These are phyloP conservation scores for Sylvilagus bachmani DNA, from an alignment of 2,113 vertebrate genomes.

Conservation along the genomic window DNA sequence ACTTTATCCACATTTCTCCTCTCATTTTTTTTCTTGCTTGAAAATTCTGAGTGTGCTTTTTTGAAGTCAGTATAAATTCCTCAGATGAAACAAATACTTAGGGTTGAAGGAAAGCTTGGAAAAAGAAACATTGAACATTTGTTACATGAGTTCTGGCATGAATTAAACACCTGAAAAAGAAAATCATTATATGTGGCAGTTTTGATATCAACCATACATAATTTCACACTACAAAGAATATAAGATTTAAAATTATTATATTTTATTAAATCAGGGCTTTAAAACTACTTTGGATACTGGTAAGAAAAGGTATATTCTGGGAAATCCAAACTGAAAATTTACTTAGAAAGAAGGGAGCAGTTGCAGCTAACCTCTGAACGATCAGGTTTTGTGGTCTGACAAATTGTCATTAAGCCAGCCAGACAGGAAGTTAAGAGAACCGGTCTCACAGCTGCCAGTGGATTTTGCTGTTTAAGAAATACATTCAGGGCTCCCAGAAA, in stretches of 20 bases:
- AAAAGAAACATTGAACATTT: not conserved
- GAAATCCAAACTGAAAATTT: constrained; percentile 14
- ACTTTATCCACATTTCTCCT: not conserved
- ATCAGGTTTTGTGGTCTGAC: not conserved
- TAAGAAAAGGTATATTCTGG: constrained; percentile 13
- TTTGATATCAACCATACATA: not conserved
- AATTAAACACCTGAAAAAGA: not conserved
- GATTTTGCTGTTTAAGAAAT: constrained; percentile 5
- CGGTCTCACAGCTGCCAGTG: not conserved
- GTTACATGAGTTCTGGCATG: not conserved
- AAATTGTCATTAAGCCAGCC: constrained; percentile 8
- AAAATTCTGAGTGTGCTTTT: constrained; percentile 15
- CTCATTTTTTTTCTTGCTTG: not conserved
- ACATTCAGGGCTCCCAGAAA: not conserved
- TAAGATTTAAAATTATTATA: not conserved
- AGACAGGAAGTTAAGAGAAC: not conserved
- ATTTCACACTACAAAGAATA: not conserved
- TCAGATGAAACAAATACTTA: not conserved
- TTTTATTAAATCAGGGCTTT: not conserved
- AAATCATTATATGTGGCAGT: not conserved
- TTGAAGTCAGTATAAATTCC: constrained; percentile 41
- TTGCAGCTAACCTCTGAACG: not conserved
- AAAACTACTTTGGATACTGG: not conserved
- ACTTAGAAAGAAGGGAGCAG: constrained; percentile 6
- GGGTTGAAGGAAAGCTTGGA: not conserved